Evolutionary conservation across 2,888 invertebrate genomes (phyloP).

Genomic region (Syrphus vitripennis): DNA sequence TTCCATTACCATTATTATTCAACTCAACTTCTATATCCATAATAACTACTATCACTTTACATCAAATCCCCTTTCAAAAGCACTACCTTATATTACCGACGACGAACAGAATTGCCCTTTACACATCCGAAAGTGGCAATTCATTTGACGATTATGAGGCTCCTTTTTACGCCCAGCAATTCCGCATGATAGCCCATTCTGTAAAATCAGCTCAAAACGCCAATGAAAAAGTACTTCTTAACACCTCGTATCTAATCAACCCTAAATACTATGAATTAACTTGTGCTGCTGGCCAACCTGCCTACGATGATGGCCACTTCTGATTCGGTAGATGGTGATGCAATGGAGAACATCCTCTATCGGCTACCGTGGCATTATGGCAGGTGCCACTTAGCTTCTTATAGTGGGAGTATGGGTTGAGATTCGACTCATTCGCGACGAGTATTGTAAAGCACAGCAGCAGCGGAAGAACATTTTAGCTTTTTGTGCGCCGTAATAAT

Average conservation of each 20-base stretch:
- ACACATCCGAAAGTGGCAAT: conserved; percentile 34
- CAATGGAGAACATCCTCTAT: conserved; percentile 64
- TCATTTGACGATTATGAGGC: conserved; percentile 68
- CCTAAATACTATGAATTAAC: conserved; percentile 73
- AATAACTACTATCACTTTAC: not conserved
- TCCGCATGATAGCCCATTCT: conserved; percentile 63
- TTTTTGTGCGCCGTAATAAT: conserved; percentile 70
- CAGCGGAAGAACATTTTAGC: conserved; percentile 65
- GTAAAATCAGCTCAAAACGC: conserved; percentile 62
- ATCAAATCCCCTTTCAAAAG: not conserved
- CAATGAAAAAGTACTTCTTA: conserved; percentile 71
- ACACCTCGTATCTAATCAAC: conserved; percentile 72
- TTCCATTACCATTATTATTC: not conserved
- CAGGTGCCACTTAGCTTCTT: conserved; percentile 46
- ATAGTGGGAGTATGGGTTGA: conserved; percentile 61
- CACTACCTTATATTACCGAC: not conserved
- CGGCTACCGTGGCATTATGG: conserved; percentile 25
- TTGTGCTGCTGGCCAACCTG: conserved; percentile 70
- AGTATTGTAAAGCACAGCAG: conserved; percentile 46
- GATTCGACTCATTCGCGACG: not conserved
- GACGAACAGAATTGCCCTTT: conserved; percentile 18
- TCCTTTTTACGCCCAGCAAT: conserved; percentile 67
- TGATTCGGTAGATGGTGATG: conserved; percentile 64
- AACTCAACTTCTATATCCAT: not conserved
- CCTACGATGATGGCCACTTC: conserved; percentile 71